Evolutionary conservation across 2,888 invertebrate genomes (phyloP).

Genomic region (Platycheirus albimanus): DNA sequence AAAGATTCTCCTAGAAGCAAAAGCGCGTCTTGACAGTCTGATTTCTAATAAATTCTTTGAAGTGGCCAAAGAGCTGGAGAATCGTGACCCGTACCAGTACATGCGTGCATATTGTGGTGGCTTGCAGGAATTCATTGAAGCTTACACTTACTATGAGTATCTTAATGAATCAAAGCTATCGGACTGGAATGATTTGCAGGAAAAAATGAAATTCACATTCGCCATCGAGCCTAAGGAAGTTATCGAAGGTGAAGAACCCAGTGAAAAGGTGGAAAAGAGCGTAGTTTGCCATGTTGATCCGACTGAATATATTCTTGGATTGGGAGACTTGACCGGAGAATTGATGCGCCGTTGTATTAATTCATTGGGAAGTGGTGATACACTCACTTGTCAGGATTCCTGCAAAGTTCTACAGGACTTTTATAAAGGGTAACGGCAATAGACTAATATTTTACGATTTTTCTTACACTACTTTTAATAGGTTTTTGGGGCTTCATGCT

Average conservation of each 20-base stretch:
- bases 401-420: slow-evolving; percentile 87
- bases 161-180: slow-evolving; percentile 86
- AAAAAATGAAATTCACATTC: slow-evolving; percentile 83
- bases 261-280: slow-evolving; percentile 15
- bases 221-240: slow-evolving; percentile 49
- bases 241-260: neutral
- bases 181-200: slow-evolving; percentile 85
- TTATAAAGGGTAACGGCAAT: slow-evolving; percentile 81
- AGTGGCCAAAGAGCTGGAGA: slow-evolving; percentile 89
- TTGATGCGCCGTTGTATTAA: slow-evolving; percentile 95
- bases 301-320: slow-evolving; percentile 87
- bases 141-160: slow-evolving; percentile 90
- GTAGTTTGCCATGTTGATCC: slow-evolving; percentile 81
- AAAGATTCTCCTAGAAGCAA: slow-evolving; percentile 86
- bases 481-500: slow-evolving; percentile 83
- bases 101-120: slow-evolving; percentile 87
- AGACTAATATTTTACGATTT: slow-evolving; percentile 73
- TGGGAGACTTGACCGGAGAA: slow-evolving; percentile 95
- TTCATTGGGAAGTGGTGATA: slow-evolving; percentile 89
- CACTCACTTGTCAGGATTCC: slow-evolving; percentile 87
- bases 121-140: slow-evolving; percentile 93
- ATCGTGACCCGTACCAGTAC: slow-evolving; percentile 88
- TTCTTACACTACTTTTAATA: slow-evolving; percentile 75
- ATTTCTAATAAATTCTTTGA: slow-evolving; percentile 84
- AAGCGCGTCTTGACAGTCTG: slow-evolving; percentile 86